Evolutionary conservation across 2,113 vertebrate species (phyloP).

Genomic region (Mormoops blainvillei): DNA sequence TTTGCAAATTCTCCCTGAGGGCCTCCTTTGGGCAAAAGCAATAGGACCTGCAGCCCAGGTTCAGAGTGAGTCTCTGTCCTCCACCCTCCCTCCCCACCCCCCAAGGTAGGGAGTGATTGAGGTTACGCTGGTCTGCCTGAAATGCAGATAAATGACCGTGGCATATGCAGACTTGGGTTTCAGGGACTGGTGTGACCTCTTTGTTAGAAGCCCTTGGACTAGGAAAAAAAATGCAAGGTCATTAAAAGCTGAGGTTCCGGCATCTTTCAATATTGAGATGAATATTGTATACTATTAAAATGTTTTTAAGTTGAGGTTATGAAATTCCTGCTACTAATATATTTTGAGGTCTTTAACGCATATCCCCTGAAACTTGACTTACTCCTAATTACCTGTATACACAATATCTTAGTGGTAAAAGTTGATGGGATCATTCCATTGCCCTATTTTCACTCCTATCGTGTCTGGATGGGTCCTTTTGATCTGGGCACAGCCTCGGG

Average conservation of each 20-base stretch:
- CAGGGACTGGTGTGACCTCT: background rate
- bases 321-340: background rate
- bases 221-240: background rate
- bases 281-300: background rate
- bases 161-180: background rate
- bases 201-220: background rate
- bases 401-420: background rate
- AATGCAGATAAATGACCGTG: background rate
- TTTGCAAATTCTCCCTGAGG: background rate
- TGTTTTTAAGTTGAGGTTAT: background rate
- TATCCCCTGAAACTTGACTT: background rate
- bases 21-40: background rate
- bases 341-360: background rate
- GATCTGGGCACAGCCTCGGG: background rate
- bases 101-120: background rate
- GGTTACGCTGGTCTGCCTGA: background rate
- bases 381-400: background rate
- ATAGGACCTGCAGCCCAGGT: background rate
- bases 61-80: background rate
- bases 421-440: background rate
- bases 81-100: too few species aligned
- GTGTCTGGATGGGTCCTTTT: background rate
- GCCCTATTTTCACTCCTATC: background rate
- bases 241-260: background rate
- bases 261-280: background rate